Base-by-base conservation (phyloP, 2,113 vertebrate genomes). In the Gulo gulo region DNA sequence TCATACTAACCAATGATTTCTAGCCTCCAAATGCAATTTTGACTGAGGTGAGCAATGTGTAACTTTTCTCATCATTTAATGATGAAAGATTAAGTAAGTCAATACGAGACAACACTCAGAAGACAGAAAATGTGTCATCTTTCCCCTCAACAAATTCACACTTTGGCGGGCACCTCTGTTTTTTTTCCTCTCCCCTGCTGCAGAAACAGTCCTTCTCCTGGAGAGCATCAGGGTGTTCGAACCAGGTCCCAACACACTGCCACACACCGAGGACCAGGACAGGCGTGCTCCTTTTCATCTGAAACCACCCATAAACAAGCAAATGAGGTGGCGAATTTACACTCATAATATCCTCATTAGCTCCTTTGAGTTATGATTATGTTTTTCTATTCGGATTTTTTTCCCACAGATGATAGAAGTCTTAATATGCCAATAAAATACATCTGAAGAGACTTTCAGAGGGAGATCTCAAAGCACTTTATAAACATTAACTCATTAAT, bases 371-470 rank as follows among this genome's bases (percentile, higher is more conserved):
- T 85, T 87, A 81, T 36, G 74, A 95, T 78, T 92, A 90, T 52
- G 74, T 80, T 96, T 97, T 97, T 91, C 97, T 92, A 65, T 94
- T 96, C 88, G 94, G 57, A 36, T 59, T 78, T 96, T 95, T 96
- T 91, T 76, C 94, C 92, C 97, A 97, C 88, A 85, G 95, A 79
- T 97, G 95, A 97, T 67, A 94, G 95, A 97, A 92, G 93, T 81
- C 97, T 98, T 95, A 97, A 96, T 94, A 89, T 50, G 88, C 94
- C 94, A 88, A 94, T 98, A 97, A 98, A 97, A 57, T 39, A 94
- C 94, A 95, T 89, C 95, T 97, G 78, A 97, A 94, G 95, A 91
- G 78, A 67, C 84, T 76, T 93, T 96, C 93, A 90, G 92, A 97
- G 50, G 55, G 55, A 87, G 90, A 65, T 45, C 87, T 94, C 93